Evolutionary conservation across 1,140 invertebrate species (phyloP), one percentile per base, ranked within the genome.

Genomic region (Zaprionus vittiger): DNA sequence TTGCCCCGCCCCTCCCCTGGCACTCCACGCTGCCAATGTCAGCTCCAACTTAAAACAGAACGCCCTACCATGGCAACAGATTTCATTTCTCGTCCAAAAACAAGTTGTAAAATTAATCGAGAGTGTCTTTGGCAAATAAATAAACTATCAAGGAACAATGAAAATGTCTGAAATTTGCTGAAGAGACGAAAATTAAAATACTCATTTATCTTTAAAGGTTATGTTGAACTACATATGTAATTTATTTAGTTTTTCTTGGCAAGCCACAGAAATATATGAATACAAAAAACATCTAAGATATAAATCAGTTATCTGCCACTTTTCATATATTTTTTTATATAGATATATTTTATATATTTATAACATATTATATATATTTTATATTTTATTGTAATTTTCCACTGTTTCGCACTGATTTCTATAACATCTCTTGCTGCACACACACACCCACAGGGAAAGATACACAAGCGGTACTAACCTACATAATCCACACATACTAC

Each of bases 11-110:
- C 31, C 31, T 11, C 28, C 28, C 7, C 7, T 31, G 28, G 7
- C 6, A 9, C 7, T 34, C 44, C 2, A 12, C 11, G 17, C 31
- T 2, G 28, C 20, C 20, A 28, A 12, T 37, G 14, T 24, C 15
- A 54, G 28, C 49, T 15, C 31, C 44, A 60, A 55, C 38, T 52
- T 59, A 60, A 62, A 31, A 44, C 52, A 56, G 38, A 49, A 44
- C 41, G 57, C 71, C 62, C 64, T 47, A 81, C 80, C 70, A 78
- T 82, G 80, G 80, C 54, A 70, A 74, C 80, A 59, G 80, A 78
- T 79, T 74, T 74, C 73, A 63, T 69, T 78, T 64, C 59, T 70
- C 54, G 60, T 15, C 34, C 34, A 71, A 52, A 52, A 52, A 52
- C 17, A 49, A 20, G 47, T 52, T 24, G 47, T 52, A 11, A 52